Evolutionary conservation across 2,888 invertebrate species (phyloP), one percentile per base, ranked within the genome.

Genomic region (Agrochola macilenta): DNA sequence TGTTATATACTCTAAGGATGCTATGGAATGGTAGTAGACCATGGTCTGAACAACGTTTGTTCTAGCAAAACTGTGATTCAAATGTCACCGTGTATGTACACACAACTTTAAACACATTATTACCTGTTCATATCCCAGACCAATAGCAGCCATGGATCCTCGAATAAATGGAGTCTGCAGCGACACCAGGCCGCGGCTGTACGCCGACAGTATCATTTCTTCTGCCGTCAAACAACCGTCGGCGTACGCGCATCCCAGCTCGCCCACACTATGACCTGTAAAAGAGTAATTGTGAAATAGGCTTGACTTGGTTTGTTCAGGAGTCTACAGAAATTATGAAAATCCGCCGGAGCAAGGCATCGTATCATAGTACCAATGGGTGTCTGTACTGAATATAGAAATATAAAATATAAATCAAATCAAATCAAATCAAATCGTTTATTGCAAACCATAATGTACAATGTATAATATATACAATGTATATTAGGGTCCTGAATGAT

Each of bases 181-280:
- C 23, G 98, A 98, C 2, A 98, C 98, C 74, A 97, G 95, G 1
- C 98, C 99, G 82, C 99, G 97, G 90, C 98, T 98, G 93, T 99
- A 99, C 0, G 99, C 98, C 9, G 98, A 97, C 30, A 98, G 93
- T 68, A 99, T 98, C 96, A 98, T 98, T 94, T 99, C 98, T 90
- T 99, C 98, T 0, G 98, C 97, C 0, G 99, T 98, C 78, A 99
- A 97, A 83, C 98, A 98, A 0, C 98, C 99, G 93, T 99, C 99
- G 2, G 99, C 99, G 93, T 99, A 99, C 0, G 98, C 99, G 93
- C 99, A 99, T 1, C 98, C 99, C 46, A 99, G 95, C 93, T 99
- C 99, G 43, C 99, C 99, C 0, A 99, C 98, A 39, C 99, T 99
- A 93, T 99, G 99, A 1, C 99, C 99, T 97, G 75, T 30, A 17